Evolutionary conservation across 2,888 invertebrate genomes (phyloP), one percentile per base, ranked within the genome.

Genomic region (Microctonus aethiopoides): DNA sequence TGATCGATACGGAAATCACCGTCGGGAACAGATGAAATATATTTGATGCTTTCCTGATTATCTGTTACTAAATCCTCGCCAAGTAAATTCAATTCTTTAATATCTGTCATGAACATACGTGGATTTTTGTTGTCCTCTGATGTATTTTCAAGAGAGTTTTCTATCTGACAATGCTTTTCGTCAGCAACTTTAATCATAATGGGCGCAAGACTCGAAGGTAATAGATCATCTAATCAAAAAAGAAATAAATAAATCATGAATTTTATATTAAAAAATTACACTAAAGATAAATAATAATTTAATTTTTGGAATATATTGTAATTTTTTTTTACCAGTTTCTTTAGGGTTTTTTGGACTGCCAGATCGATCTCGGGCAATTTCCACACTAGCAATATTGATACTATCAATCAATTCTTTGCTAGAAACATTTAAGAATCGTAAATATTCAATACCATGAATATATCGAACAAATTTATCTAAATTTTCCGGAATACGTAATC

Each of bases 401-500:
- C 81, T 80, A 16, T 82, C 81, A 3, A 81, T 59, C 51, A 85
- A 77, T 29, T 80, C 74, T 51, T 77, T 78, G 41, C 77, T 76
- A 0, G 81, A 81, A 0, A 75, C 76, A 3, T 78, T 77, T 51
- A 77, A 76, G 32, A 80, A 78, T 34, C 77, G 65, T 7, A 78
- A 63, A 22, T 74, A 78, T 2, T 81, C 78, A n/a, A 77, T 76
- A 54, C 77, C 72, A 46, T 83, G 80, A 57, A 86, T 80, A 2
- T 77, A 78, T 68, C 79, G 81, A 0, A 86, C 80, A n/a, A 86
- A 76, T 51, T 80, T 82, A 4, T 79, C 71, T 11, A 87, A 71
- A 29, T 86, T 82, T 6, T 81, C 80, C 0, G 84, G 84, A 64
- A 87, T 74, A 0, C 66, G 76, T 64, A 86, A 80, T 9, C 77